Evolutionary conservation across 2,888 invertebrate genomes (phyloP), one percentile per base, ranked within the genome.

Genomic region (Coleophora flavipennella): DNA sequence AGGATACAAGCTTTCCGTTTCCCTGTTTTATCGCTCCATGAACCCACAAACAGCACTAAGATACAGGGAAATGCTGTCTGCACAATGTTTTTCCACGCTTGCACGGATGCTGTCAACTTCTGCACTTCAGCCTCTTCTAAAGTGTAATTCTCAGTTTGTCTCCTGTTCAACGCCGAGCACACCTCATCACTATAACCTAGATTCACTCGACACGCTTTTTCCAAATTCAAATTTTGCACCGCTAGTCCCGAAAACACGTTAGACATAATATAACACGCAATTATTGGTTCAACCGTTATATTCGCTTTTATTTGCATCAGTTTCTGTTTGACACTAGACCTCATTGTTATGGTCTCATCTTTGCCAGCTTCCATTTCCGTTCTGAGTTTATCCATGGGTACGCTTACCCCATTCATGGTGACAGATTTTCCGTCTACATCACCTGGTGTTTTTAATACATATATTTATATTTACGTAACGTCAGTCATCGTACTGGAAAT

Each of bases 131-230:
- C 84, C 62, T 89, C 89, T 48, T 89, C 84, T 27, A 75, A 63
- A 9, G 71, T 79, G 45, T 83, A 85, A 48, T 85, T 86, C 50
- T 87, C 88, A 1, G 93, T 93, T 47, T 92, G 86, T 49, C 94
- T 85, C 13, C 87, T 79, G 28, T 90, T 90, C 6, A 95, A 69
- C 0, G 94, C 93, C 47, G 90, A 89, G 62, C 95, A 95, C 9
- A 94, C 86, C 56, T 89, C 88, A 31, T 86, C 81, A 3, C 89
- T 86, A 55, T 90, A 93, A 26, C 86, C 88, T 45, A 94, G 81
- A 64, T 95, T 95, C 0, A 94, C 93, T 33, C 92, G 80, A 59
- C 95, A 95, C 0, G 94, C 94, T 64, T 95, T 94, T 70, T 94
- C 94, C 43, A 72, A 46, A 47, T 68, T 70, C 31, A 72, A 53